Percentiles rank a stretch among this genome's conserved stretches.
These are phyloP conservation scores for Drosophila mimetica DNA, from an alignment of 2,888 invertebrate genomes.

Conservation along the genomic window DNA sequence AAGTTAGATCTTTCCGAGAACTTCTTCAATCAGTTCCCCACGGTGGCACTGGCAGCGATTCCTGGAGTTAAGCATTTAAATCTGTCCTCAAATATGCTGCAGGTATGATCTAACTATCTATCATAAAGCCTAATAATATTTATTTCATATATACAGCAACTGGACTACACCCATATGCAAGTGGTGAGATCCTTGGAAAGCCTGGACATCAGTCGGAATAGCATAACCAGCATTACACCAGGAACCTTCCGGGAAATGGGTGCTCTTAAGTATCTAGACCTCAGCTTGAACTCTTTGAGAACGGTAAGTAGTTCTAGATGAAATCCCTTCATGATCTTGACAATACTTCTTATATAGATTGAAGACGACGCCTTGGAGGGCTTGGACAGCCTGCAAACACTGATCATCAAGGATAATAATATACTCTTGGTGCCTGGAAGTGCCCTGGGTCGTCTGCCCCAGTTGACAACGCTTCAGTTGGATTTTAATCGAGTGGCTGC, in stretches of 20 bases:
- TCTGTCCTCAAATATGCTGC: constrained; percentile 93
- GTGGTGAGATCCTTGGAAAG: constrained; percentile 89
- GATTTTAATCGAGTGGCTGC: constrained; percentile 95
- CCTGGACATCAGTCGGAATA: constrained; percentile 93
- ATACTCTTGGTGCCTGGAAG: constrained; percentile 93
- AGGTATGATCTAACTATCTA: constrained; percentile 85
- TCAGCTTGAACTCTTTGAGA: constrained; percentile 93
- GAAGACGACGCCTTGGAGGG: constrained; percentile 95
- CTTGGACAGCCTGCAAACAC: constrained; percentile 89
- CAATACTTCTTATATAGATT: constrained; percentile 86
- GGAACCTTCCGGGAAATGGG: constrained; percentile 92
- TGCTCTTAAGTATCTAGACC: constrained; percentile 90
- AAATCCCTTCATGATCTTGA: rapidly evolving
- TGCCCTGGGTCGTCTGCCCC: constrained; percentile 91
- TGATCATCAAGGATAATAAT: constrained; percentile 94
- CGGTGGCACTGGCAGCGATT: constrained; percentile 90
- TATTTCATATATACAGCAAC: constrained; percentile 85
- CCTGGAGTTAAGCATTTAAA: constrained; percentile 90
- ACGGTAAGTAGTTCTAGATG: constrained; percentile 87
- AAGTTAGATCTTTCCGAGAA: constrained; percentile 94
- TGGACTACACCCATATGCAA: constrained; percentile 90
- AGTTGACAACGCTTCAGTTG: constrained; percentile 89
- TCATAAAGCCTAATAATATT: not conserved
- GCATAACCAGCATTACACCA: constrained; percentile 91
- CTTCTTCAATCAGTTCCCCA: constrained; percentile 92